A percentile compares a stretch with the other conserved stretches of the same genome.
Conservation (phyloP, 2,888 invertebrate genomes). For the Deilephila elpenor region DNA sequence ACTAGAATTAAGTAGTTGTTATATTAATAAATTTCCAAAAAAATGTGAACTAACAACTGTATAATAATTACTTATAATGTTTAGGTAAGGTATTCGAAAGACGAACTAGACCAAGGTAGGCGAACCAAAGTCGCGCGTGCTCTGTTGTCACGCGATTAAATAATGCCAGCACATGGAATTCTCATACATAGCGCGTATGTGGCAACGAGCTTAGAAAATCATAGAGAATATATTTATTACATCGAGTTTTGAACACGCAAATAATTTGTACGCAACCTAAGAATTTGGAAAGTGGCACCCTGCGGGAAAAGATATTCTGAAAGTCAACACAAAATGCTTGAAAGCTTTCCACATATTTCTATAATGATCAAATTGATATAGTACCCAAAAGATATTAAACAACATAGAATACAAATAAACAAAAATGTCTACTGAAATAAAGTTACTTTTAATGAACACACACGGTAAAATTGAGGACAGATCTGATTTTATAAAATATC, state of each 20-base stretch:
- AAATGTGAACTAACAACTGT: background rate
- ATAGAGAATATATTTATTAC: slow-evolving; percentile 7
- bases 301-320: background rate
- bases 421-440: no score
- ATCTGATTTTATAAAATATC: background rate
- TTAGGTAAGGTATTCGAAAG: slow-evolving; percentile 8
- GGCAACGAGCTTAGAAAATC: slow-evolving; percentile 11
- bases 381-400: no score
- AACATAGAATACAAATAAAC: no score
- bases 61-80: background rate
- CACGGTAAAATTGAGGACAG: no score
- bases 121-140: slow-evolving; percentile 5
- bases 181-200: background rate
- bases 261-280: background rate
- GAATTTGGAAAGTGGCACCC: slow-evolving; percentile 1
- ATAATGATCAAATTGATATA: background rate
- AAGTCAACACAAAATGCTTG: background rate
- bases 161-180: slow-evolving; percentile 7
- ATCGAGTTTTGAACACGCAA: background rate
- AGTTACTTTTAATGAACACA: no score
- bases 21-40: no score
- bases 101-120: slow-evolving; percentile 10
- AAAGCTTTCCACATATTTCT: background rate
- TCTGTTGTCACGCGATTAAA: slow-evolving; percentile 17
- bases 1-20: no score